Evolutionary conservation across 2,113 vertebrate species (phyloP).

Genomic region (Rhinolophus ferrumequinum): DNA sequence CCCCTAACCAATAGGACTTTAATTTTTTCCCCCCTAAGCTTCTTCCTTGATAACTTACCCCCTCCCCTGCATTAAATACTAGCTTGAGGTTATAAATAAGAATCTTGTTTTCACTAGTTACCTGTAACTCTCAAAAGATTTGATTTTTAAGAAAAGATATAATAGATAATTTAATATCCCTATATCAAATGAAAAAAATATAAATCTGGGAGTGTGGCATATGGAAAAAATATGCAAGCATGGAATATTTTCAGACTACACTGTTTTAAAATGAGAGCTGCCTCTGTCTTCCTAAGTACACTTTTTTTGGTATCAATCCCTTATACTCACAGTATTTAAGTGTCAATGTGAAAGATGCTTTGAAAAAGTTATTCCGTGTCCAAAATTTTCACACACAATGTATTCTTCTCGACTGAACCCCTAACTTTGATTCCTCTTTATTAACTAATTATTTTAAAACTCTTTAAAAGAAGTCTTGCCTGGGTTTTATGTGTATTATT

Average conservation of each 20-base stretch:
- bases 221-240: conserved; percentile 70
- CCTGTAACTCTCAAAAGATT: conserved; percentile 81
- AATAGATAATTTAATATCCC: conserved; percentile 75
- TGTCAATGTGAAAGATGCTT: neutral
- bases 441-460: conserved; percentile 4
- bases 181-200: conserved; percentile 69
- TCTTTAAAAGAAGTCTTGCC: neutral
- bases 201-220: conserved; percentile 49
- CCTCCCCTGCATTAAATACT: conserved; percentile 82
- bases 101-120: conserved; percentile 81
- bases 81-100: conserved; percentile 85
- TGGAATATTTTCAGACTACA: conserved; percentile 55
- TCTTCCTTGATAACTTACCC: conserved; percentile 73
- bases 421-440: conserved; percentile 1
- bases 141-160: conserved; percentile 73
- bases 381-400: neutral
- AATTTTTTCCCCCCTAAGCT: conserved; percentile 34
- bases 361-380: conserved; percentile 47
- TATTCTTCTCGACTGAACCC: neutral
- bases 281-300: conserved; percentile 31
- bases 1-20: conserved; percentile 39
- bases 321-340: neutral
- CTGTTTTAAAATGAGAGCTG: conserved; percentile 44
- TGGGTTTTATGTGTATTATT: neutral
- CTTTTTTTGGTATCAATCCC: conserved; percentile 12